Conservation (phyloP, 2,888 invertebrate genomes). For the Xestia c-nigrum region DNA sequence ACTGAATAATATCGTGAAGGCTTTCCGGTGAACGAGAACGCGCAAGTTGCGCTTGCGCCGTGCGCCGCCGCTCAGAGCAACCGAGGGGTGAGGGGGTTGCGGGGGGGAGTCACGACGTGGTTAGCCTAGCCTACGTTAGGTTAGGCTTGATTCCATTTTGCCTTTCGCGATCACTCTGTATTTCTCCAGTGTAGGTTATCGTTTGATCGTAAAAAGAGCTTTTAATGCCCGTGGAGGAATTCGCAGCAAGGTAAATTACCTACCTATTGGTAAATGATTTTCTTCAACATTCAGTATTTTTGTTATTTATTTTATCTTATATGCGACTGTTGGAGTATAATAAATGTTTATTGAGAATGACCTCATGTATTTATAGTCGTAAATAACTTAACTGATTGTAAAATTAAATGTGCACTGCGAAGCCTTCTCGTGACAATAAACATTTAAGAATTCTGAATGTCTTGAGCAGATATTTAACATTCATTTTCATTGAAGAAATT, state of each 20-base stretch:
- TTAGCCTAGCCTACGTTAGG: constrained; percentile 84
- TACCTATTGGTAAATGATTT: neutral
- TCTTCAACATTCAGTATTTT: constrained; percentile 6
- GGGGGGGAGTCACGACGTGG: constrained; percentile 85
- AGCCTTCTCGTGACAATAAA: constrained; percentile 49
- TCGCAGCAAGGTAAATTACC: constrained; percentile 6
- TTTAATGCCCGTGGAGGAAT: constrained; percentile 41
- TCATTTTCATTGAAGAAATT: constrained; percentile 50
- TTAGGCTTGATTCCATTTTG: constrained; percentile 77
- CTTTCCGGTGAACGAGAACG: constrained; percentile 77
- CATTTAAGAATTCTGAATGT: constrained; percentile 21
- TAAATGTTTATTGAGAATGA: constrained; percentile 26
- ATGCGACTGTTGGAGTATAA: neutral
- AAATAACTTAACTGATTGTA: constrained; percentile 26
- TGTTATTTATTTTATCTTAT: neutral
- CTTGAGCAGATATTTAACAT: constrained; percentile 9
- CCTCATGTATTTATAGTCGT: constrained; percentile 37
- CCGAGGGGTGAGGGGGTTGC: constrained; percentile 47
- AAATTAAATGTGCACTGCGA: constrained; percentile 18
- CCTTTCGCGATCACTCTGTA: constrained; percentile 75
- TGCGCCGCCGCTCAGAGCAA: constrained; percentile 62
- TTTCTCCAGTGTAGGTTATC: constrained; percentile 59
- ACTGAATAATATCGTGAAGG: constrained; percentile 82
- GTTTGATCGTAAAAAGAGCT: constrained; percentile 49
- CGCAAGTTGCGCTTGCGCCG: constrained; percentile 71